These are phyloP conservation scores for Turritopsis dohrnii DNA, from an alignment of 30 jellyfish, hydroid and myxozoan species.

Conservation along the genomic window DNA sequence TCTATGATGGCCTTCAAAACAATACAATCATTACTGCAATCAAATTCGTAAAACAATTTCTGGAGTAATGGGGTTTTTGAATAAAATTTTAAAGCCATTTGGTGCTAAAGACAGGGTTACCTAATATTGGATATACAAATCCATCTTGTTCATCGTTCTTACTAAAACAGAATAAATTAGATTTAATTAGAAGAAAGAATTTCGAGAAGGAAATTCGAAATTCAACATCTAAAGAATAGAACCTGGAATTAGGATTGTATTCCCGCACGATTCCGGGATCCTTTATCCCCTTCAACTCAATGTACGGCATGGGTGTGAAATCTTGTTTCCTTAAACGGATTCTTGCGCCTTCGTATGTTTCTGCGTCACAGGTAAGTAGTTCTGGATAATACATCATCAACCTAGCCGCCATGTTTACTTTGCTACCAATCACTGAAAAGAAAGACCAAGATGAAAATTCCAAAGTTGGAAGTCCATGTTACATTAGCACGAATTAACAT, in stretches of 20 bases:
- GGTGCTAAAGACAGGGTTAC: constrained; percentile 17
- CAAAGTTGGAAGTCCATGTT: background rate
- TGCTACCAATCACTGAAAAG: constrained; percentile 70
- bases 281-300: constrained; percentile 55
- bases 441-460: background rate
- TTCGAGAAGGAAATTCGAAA: no score
- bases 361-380: constrained; percentile 72
- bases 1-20: no score
- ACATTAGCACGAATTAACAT: background rate
- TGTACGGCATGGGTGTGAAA: constrained; percentile 50
- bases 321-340: constrained; percentile 45
- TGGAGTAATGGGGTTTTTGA: no score
- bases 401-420: constrained; percentile 94
- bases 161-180: constrained; percentile 36
- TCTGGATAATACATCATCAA: constrained; percentile 87
- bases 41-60: no score
- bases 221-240: background rate
- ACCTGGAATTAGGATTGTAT: constrained; percentile 39
- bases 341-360: constrained; percentile 70
- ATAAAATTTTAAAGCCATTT: no score
- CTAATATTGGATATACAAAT: constrained; percentile 47
- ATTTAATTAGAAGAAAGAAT: no score
- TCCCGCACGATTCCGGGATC: constrained; percentile 69
- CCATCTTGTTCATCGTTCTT: constrained; percentile 42
- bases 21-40: no score